These are phyloP conservation scores for Anorthoa munda DNA, from an alignment of 2,888 invertebrate genomes.

Conservation along the genomic window DNA sequence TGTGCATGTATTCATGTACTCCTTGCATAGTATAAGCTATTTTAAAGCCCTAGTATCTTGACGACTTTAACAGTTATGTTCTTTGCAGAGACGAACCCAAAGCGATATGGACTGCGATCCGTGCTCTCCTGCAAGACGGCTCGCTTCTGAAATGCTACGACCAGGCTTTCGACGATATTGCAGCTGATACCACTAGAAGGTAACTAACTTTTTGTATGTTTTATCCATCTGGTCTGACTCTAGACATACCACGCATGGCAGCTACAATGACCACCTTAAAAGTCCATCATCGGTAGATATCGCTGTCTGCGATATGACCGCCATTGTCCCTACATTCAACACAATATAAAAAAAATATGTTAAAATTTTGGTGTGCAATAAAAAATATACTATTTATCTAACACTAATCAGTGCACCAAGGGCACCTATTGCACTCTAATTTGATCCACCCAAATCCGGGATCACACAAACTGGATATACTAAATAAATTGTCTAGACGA, in stretches of 20 bases:
- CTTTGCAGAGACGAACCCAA: conserved; percentile 81
- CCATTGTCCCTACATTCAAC: too few species aligned
- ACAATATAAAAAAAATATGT: too few species aligned
- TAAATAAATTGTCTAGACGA: not conserved
- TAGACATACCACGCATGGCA: not conserved
- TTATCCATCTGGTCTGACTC: not conserved
- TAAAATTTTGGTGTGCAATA: too few species aligned
- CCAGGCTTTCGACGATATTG: conserved; percentile 82
- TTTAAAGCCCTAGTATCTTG: not conserved
- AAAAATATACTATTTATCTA: too few species aligned
- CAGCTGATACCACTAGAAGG: conserved; percentile 83
- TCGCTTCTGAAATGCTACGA: conserved; percentile 79
- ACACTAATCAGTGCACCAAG: not conserved
- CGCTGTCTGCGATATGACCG: too few species aligned
- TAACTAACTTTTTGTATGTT: conserved; percentile 52
- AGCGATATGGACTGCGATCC: conserved; percentile 83
- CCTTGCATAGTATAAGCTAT: too few species aligned
- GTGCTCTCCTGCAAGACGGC: conserved; percentile 81
- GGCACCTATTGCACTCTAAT: not conserved
- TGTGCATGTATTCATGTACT: too few species aligned
- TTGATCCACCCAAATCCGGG: not conserved
- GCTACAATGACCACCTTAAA: not conserved
- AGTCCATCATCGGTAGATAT: too few species aligned
- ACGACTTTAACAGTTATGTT: not conserved
- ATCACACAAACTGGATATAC: not conserved